Percentiles rank a stretch among this genome's conserved stretches.
Evolutionary conservation across 2,888 invertebrate species (phyloP).

Genomic region (Phalera bucephala): DNA sequence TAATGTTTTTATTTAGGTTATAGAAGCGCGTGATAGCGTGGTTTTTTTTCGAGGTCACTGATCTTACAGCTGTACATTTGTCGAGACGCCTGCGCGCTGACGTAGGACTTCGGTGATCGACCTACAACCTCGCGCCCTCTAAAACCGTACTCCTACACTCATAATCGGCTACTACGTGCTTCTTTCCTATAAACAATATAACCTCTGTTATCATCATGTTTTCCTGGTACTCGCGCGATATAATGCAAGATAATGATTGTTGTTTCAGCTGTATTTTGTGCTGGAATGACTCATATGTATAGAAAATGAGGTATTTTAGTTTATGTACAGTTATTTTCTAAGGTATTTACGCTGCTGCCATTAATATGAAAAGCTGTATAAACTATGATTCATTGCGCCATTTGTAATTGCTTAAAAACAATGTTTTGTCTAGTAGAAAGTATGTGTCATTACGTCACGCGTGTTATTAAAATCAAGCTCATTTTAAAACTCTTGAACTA

Average conservation of each 20-base stretch:
- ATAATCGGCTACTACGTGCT: constrained; percentile 38
- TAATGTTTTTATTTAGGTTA: constrained; percentile 54
- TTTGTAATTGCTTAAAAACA: too few relatives aligned
- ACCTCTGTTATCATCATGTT: constrained; percentile 29
- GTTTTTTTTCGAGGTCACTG: constrained; percentile 76
- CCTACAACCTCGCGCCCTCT: constrained; percentile 60
- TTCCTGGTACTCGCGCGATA: constrained; percentile 25
- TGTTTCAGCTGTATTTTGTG: constrained; percentile 9
- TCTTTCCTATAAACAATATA: constrained; percentile 28
- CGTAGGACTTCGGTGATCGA: constrained; percentile 69
- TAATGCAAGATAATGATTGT: constrained; percentile 20
- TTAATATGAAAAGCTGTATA: too few relatives aligned
- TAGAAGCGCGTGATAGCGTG: constrained; percentile 65
- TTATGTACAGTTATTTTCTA: too few relatives aligned
- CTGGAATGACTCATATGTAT: neutral
- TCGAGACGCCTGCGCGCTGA: constrained; percentile 70
- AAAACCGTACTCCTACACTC: constrained; percentile 54
- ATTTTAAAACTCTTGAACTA: too few relatives aligned
- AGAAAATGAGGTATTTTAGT: constrained; percentile 3
- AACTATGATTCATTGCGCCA: too few relatives aligned
- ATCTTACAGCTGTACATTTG: constrained; percentile 65
- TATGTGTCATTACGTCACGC: too few relatives aligned
- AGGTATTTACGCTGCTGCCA: too few relatives aligned
- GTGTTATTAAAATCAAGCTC: too few relatives aligned
- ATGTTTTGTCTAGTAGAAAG: too few relatives aligned